These are phyloP conservation scores for Megathymus violae DNA, from an alignment of 1,140 invertebrate species.

Conservation along the genomic window DNA sequence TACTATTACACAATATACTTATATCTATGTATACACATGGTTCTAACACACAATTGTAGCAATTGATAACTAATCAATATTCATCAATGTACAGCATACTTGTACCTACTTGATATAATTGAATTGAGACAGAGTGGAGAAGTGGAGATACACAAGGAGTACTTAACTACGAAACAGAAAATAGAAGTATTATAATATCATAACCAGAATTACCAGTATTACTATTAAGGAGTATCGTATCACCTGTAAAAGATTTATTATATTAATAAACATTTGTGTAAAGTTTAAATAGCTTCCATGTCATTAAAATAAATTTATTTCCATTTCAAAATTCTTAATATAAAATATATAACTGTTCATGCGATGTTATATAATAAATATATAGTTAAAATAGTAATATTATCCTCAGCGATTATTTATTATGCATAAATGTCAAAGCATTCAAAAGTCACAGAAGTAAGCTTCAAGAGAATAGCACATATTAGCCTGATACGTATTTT, in stretches of 20 bases:
- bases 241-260: conserved; percentile 51
- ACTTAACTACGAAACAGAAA: conserved; percentile 48
- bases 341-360: too few relatives aligned
- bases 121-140: conserved; percentile 57
- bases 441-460: too few relatives aligned
- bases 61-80: conserved; percentile 59
- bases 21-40: conserved; percentile 55
- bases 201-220: conserved; percentile 44
- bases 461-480: too few relatives aligned
- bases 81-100: conserved; percentile 48
- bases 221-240: conserved; percentile 46
- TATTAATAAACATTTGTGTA: too few relatives aligned
- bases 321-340: too few relatives aligned
- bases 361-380: too few relatives aligned
- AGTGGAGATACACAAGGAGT: conserved; percentile 62
- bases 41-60: conserved; percentile 69
- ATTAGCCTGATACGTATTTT: too few relatives aligned
- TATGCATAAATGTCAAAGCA: too few relatives aligned
- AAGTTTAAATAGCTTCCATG: too few relatives aligned
- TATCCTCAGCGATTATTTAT: too few relatives aligned
- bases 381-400: too few relatives aligned
- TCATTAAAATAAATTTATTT: too few relatives aligned
- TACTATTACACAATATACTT: conserved; percentile 64
- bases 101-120: conserved; percentile 45
- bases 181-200: conserved; percentile 36